Evolutionary conservation across 1,140 invertebrate species (phyloP), one percentile per base, ranked within the genome.

Genomic region (Panulirus ornatus): DNA sequence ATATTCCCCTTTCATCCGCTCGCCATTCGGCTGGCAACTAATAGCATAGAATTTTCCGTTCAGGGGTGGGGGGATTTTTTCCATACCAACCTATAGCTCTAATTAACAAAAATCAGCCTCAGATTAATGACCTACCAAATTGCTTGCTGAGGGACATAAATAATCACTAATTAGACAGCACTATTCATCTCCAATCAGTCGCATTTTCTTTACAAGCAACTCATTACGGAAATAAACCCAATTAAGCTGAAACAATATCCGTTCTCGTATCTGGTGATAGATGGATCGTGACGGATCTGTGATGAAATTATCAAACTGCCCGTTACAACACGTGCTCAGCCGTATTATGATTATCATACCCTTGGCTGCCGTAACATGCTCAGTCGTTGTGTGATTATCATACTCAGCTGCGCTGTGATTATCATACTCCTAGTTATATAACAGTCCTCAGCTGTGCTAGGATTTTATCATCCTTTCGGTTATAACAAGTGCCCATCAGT

Each of bases 161-260:
- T 81, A 81, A 81, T 22, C 78, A 81, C 78, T 81, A 81, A 81
- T 81, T 58, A 81, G 51, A 81, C 44, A 11, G 9, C 34, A 58
- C 6, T 27, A 44, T 81, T 54, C 78, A 44, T 38, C 51, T 81
- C 27, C 16, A 44, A 34, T 58, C 78, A 81, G 51, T 58, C 47
- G 38, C 47, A 27, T 30, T 6, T 16, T 66, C 58, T 27, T 22
- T 30, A 8, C 14, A 14, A 58, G 19, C 54, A 58, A 58, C 54
- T 58, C 1, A 14, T 22, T 58, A 58, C 19, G 19, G 3, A 9
- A 14, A 8, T 58, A 58, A 19, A 58, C 54, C 14, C 22, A 58
- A 14, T 58, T 58, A 58, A 22, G 54, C 19, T 2, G 11, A 58
- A 58, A 58, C 22, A 22, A 14, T 58, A 14, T 58, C 19, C 54